phyloP scores from a whole-genome alignment of 2,797 vertebrate species.

The Mionectes olivaceus region DNA sequence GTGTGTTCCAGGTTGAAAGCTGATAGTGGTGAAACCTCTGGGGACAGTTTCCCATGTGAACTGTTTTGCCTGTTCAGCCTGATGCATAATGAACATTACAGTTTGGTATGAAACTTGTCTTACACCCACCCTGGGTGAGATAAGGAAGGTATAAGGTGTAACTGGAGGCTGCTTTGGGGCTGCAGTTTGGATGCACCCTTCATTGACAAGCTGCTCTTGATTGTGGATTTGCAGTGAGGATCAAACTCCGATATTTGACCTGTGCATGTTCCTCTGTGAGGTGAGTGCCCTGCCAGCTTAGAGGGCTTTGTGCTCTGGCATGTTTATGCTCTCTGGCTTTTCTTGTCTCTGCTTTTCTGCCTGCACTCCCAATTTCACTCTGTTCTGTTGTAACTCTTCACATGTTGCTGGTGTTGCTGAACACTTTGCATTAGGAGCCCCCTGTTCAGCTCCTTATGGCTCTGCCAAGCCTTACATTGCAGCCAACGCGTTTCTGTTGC shows the following conservation, averaged over 20 bases:
- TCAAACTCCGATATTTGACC: not conserved
- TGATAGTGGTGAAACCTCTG: not conserved
- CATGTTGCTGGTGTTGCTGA: not conserved
- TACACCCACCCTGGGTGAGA: not conserved
- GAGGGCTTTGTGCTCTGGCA: not conserved
- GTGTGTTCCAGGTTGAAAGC: not conserved
- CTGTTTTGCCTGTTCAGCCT: not conserved
- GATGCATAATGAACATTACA: not conserved
- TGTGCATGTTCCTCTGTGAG: fast-evolving
- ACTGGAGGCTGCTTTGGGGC: not conserved
- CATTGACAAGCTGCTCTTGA: not conserved
- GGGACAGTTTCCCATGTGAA: not conserved
- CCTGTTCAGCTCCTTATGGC: not conserved
- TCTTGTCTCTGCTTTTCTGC: not conserved
- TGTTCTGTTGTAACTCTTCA: not conserved
- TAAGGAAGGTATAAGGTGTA: not conserved
- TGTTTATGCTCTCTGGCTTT: not conserved
- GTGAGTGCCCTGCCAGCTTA: not conserved
- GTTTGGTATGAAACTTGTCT: not conserved
- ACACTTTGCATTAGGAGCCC: not conserved
- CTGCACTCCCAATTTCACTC: fast-evolving
- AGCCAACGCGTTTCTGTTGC: not conserved
- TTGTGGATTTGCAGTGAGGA: not conserved
- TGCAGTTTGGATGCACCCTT: not conserved
- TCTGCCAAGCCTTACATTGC: not conserved